phyloP scores from a whole-genome alignment of 2,888 invertebrate species.

The Sarcophaga subvicina region DNA sequence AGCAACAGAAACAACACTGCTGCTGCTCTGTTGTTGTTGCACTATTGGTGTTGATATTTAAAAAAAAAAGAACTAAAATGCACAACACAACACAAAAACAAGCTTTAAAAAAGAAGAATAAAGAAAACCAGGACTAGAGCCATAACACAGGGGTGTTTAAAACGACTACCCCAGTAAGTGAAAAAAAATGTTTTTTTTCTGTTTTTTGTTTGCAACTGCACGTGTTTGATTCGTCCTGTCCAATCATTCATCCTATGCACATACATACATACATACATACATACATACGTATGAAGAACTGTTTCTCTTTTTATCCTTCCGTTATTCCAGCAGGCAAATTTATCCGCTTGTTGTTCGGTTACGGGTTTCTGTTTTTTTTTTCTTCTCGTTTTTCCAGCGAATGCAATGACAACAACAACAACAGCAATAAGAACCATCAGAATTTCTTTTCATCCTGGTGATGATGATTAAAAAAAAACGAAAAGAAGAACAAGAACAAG shows the following conservation, averaged over 20 bases:
- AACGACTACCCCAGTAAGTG: slow-evolving; percentile 37
- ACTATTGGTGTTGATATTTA: slow-evolving; percentile 36
- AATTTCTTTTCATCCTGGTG: slow-evolving; percentile 32
- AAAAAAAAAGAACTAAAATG: slow-evolving; percentile 1
- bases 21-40: slow-evolving; percentile 49
- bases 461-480: background rate
- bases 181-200: slow-evolving; percentile 29
- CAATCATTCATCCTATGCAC: background rate
- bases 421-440: slow-evolving; percentile 17
- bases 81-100: too few species aligned
- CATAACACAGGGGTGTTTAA: slow-evolving; percentile 26
- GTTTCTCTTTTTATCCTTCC: background rate
- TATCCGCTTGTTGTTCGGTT: slow-evolving; percentile 28
- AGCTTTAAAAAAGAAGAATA: background rate
- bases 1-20: too few species aligned
- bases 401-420: slow-evolving; percentile 16
- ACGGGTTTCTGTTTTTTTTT: slow-evolving; percentile 15
- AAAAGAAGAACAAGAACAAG: background rate
- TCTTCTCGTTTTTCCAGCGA: too few species aligned
- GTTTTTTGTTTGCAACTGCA: slow-evolving; percentile 31
- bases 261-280: too few species aligned
- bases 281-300: too few species aligned
- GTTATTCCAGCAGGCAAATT: slow-evolving; percentile 29
- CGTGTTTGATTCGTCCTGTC: slow-evolving; percentile 46
- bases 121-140: background rate